Conservation (phyloP, 2,888 invertebrate genomes). For the Tipula helvola region DNA sequence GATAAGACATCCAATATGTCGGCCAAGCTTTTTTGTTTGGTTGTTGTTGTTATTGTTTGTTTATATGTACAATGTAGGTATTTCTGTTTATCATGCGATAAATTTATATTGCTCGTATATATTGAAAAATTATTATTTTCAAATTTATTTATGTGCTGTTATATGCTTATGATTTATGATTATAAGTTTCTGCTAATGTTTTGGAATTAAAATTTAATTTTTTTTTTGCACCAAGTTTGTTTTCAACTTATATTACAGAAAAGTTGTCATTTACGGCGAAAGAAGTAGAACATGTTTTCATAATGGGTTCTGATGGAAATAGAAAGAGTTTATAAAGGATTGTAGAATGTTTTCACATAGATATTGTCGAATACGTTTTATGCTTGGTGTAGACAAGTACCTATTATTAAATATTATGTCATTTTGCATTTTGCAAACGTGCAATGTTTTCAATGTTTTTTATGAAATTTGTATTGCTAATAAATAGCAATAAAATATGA, state of each 20-base stretch:
- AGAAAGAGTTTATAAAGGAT: background rate
- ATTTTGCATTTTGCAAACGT: too few species aligned
- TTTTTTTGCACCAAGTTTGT: background rate
- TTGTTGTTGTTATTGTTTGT: too few species aligned
- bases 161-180: background rate
- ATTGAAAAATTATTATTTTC: background rate
- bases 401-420: too few species aligned
- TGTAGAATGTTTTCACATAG: background rate
- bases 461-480: too few species aligned
- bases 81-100: background rate
- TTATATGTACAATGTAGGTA: background rate
- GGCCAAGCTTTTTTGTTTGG: background rate
- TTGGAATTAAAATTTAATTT: background rate
- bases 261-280: background rate
- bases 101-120: background rate
- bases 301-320: background rate
- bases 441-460: too few species aligned
- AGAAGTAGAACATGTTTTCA: background rate
- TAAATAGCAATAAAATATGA: too few species aligned
- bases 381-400: too few species aligned
- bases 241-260: background rate
- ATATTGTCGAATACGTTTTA: too few species aligned
- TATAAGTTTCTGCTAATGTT: background rate
- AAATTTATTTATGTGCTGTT: background rate
- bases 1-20: background rate